A percentile compares a stretch with the other conserved stretches of the same genome.
Conservation (phyloP, 2,888 invertebrate genomes). For the Mythimna vitellina region DNA sequence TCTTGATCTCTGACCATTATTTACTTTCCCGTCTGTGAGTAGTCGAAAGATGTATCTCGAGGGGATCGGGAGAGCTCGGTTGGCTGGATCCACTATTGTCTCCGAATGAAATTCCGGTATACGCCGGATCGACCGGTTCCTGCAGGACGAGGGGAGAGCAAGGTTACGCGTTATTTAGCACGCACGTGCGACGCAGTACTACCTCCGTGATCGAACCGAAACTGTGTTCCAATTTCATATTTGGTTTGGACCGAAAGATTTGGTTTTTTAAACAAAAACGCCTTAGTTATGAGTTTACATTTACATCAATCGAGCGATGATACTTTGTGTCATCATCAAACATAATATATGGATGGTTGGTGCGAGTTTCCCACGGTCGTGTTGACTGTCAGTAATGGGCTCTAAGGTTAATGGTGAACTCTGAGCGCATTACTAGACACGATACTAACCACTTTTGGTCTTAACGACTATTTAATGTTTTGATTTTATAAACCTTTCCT, state of each 20-base stretch:
- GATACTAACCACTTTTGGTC: constrained; percentile 11
- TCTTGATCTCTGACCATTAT: constrained; percentile 67
- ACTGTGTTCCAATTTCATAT: constrained; percentile 35
- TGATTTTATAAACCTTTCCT: background rate
- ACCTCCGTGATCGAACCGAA: constrained; percentile 43
- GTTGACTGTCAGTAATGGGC: constrained; percentile 40
- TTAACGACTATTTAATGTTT: background rate
- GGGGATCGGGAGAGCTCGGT: constrained; percentile 66
- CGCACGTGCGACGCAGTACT: constrained; percentile 75
- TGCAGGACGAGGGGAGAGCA: constrained; percentile 84
- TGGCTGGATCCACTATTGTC: constrained; percentile 73
- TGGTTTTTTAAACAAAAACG: constrained; percentile 28
- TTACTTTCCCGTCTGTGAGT: constrained; percentile 64
- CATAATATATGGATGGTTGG: constrained; percentile 53
- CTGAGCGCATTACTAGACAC: constrained; percentile 26
- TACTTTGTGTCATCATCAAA: constrained; percentile 51
- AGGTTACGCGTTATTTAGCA: constrained; percentile 83
- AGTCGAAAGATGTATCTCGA: constrained; percentile 54
- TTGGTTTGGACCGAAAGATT: constrained; percentile 4
- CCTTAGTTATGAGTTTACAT: constrained; percentile 4
- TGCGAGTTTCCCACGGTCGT: constrained; percentile 60
- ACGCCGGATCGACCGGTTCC: constrained; percentile 82
- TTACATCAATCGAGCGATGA: constrained; percentile 28
- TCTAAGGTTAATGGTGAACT: constrained; percentile 46
- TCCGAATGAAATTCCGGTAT: constrained; percentile 76